phyloP scores from a whole-genome alignment of 2,888 invertebrate genomes.

The Drosophila limbata region DNA sequence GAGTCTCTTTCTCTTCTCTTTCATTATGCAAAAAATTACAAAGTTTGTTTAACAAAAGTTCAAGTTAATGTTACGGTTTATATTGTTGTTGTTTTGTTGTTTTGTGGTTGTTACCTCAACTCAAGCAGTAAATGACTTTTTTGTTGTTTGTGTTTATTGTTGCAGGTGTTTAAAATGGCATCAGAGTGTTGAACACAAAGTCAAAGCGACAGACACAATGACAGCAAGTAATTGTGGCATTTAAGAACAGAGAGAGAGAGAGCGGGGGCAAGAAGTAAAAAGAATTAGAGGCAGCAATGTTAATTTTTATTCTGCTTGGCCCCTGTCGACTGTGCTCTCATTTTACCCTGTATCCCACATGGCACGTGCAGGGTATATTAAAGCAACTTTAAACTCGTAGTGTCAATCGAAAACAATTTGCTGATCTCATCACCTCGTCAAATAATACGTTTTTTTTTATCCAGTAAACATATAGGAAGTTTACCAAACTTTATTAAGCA shows the following conservation, averaged over 20 bases:
- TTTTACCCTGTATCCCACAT: constrained; percentile 6
- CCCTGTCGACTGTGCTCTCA: constrained; percentile 21
- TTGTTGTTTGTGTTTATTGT: constrained; percentile 40
- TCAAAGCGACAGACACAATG: constrained; percentile 15
- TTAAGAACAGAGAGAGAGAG: background rate
- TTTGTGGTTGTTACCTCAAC: constrained; percentile 25
- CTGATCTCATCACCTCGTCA: too few species aligned
- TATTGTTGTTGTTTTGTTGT: constrained; percentile 20
- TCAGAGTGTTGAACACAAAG: constrained; percentile 37
- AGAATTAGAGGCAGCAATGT: constrained; percentile 9
- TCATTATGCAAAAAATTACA: constrained; percentile 44
- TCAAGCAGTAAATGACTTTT: constrained; percentile 11
- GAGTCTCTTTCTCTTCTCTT: background rate
- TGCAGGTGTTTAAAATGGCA: constrained; percentile 59
- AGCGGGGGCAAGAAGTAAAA: background rate
- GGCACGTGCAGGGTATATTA: background rate
- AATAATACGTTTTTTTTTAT: background rate
- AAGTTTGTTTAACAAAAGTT: constrained; percentile 52
- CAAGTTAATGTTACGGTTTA: constrained; percentile 21
- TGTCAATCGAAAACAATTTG: background rate
- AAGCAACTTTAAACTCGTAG: constrained; percentile 2
- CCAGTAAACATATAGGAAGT: constrained; percentile 16
- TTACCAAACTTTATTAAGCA: constrained; percentile 12
- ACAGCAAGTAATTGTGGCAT: constrained; percentile 5
- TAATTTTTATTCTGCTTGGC: constrained; percentile 9